Evolutionary conservation across 2,888 invertebrate species (phyloP).

Genomic region (Drosophila setosimentum): DNA sequence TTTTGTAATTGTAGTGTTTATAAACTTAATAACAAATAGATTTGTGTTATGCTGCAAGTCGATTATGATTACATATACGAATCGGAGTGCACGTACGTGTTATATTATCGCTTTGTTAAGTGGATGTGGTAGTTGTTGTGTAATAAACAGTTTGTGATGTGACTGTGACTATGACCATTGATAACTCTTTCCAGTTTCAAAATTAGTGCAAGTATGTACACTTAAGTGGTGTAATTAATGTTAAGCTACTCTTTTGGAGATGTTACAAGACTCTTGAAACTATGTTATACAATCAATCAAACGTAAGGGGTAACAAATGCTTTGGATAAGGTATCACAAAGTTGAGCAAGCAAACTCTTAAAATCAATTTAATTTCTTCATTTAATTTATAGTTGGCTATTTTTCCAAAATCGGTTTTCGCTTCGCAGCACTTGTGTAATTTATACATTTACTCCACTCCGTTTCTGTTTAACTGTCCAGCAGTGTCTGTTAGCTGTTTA

Average conservation of each 20-base stretch:
- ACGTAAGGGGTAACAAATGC: not conserved
- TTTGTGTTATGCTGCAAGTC: constrained; percentile 44
- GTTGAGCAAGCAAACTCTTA: not conserved
- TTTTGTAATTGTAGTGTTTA: constrained; percentile 37
- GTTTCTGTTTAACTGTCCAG: constrained; percentile 19
- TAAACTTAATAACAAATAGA: constrained; percentile 50
- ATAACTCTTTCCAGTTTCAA: constrained; percentile 9
- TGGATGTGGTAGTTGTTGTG: constrained; percentile 15
- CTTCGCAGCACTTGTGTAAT: not conserved
- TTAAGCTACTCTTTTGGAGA: not conserved
- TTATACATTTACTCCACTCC: not conserved
- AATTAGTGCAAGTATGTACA: not conserved
- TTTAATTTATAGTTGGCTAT: not conserved
- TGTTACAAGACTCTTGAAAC: not conserved
- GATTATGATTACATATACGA: constrained; percentile 24
- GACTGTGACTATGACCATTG: constrained; percentile 9
- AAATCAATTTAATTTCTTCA: not conserved
- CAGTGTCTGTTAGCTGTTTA: constrained; percentile 19
- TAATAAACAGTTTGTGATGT: constrained; percentile 33
- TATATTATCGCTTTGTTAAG: constrained; percentile 35
- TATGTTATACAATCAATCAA: constrained; percentile 1
- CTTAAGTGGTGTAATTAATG: not conserved
- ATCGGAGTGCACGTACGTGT: constrained; percentile 24
- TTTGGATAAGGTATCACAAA: not conserved
- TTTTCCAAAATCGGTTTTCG: not conserved